Evolutionary conservation across 2,888 invertebrate genomes (phyloP), one percentile per base, ranked within the genome.

Genomic region (Matsumyia berberina): DNA sequence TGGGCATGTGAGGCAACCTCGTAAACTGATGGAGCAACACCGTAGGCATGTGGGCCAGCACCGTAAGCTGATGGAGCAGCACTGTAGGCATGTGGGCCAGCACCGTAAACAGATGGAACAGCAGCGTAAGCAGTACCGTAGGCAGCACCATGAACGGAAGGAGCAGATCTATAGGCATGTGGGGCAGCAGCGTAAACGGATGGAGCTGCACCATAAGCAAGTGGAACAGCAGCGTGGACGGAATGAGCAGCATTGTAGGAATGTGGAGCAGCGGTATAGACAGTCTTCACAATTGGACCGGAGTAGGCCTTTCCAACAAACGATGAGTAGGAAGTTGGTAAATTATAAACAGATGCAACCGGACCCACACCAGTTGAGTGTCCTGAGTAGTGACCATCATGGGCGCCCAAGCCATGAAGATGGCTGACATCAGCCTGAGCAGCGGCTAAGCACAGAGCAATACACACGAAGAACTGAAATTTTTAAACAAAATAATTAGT

Each of bases 361-460:
- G 83, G 78, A 62, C 73, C 73, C 6, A 72, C 19, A 12, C 72
- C 77, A 12, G 77, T 29, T 0, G 76, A 64, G 37, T 76, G 70
- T 1, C 70, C 39, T 12, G 77, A 17, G 15, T 72, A 82, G 1
- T 76, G 70, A 37, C 76, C 57, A 44, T 76, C 49, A 53, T 77
- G 67, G 1, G 42, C 31, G 29, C 55, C 12, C 15, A 67, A 19
- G 35, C 29, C 53, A 44, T 62, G 73, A 29, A 55, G 44, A 19
- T 72, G 72, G 12, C 73, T 37, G n/a, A 85, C 15, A 44, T 67
- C 73, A 51, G 69, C 83, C 44, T 83, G 78, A 11, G 58, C 73
- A 29, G 49, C 74, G 15, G 64, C 79, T n/a, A 85, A 44, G 69
- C 69, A 79, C 0, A 85, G 69, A 46, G 17, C 64, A 46, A 85